Evolutionary conservation across 2,113 vertebrate species (phyloP).

Genomic region (Australoheros scitulus): DNA sequence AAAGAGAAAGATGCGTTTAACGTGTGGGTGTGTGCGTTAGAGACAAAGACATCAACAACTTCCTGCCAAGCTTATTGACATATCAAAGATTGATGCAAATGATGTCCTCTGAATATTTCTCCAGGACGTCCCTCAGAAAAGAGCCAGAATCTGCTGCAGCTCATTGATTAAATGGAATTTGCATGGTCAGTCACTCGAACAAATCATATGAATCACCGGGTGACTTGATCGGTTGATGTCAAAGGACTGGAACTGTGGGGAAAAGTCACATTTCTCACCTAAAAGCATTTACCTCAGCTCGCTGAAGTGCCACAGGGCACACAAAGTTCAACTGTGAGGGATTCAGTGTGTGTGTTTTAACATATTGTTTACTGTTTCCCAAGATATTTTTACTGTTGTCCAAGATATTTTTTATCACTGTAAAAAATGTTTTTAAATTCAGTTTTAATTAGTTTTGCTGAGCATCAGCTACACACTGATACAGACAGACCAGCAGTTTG

Average conservation of each 20-base stretch:
- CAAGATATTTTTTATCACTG: too few relatives aligned
- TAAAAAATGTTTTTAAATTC: too few relatives aligned
- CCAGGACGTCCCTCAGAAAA: slow-evolving; percentile 15
- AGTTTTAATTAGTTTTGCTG: too few relatives aligned
- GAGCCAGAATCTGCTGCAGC: slow-evolving; percentile 26
- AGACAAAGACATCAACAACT: slow-evolving; percentile 57
- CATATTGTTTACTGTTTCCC: too few relatives aligned
- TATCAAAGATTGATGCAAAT: slow-evolving; percentile 62
- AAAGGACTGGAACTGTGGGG: slow-evolving; percentile 17
- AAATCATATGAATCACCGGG: slow-evolving; percentile 50
- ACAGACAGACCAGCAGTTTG: rapidly evolving
- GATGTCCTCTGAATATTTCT: slow-evolving; percentile 59
- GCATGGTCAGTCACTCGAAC: slow-evolving; percentile 57
- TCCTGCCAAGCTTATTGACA: slow-evolving; percentile 60
- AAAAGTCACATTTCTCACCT: slow-evolving; percentile 28
- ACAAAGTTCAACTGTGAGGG: slow-evolving; percentile 1
- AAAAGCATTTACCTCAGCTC: slow-evolving; percentile 24
- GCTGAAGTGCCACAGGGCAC: neutral
- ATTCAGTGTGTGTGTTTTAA: neutral
- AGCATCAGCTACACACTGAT: neutral
- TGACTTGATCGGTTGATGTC: slow-evolving; percentile 26
- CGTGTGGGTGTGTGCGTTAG: neutral
- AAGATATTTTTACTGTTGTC: too few relatives aligned
- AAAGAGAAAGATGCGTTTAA: neutral
- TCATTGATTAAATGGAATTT: slow-evolving; percentile 66